Evolutionary conservation across 2,888 invertebrate species (phyloP).

Genomic region (Pyrgus malvae): DNA sequence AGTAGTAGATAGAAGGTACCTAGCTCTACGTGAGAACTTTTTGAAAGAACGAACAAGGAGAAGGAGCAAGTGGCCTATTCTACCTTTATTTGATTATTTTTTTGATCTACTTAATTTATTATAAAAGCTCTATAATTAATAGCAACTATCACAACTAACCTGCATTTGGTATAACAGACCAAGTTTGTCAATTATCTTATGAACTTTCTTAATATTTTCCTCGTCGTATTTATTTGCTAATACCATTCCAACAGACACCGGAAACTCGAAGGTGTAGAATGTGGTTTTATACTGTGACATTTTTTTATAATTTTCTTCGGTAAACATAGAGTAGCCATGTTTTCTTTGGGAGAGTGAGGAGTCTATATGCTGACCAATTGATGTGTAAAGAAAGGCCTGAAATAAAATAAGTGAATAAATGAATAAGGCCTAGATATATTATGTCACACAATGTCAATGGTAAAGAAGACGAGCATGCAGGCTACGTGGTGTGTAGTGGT

Average conservation of each 20-base stretch:
- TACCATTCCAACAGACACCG: constrained; percentile 91
- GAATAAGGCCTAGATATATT: too few relatives aligned
- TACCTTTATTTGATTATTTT: too few relatives aligned
- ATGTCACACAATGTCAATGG: too few relatives aligned
- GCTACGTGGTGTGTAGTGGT: too few relatives aligned
- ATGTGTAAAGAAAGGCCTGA: constrained; percentile 82
- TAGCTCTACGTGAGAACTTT: too few relatives aligned
- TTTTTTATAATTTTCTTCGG: constrained; percentile 89
- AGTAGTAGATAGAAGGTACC: too few relatives aligned
- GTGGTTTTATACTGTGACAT: constrained; percentile 95
- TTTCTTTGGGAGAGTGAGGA: constrained; percentile 77
- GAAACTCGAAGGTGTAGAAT: constrained; percentile 94
- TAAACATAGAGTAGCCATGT: constrained; percentile 80
- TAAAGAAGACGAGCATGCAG: too few relatives aligned
- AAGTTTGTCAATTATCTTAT: constrained; percentile 91
- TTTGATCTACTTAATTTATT: too few relatives aligned
- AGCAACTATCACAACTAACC: constrained; percentile 56
- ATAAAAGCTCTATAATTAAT: too few relatives aligned
- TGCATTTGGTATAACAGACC: constrained; percentile 96
- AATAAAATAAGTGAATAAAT: constrained; percentile 30
- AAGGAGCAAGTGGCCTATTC: too few relatives aligned
- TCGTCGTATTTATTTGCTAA: constrained; percentile 87
- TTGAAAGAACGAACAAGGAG: too few relatives aligned
- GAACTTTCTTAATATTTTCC: constrained; percentile 86
- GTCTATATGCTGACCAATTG: constrained; percentile 91